Conservation (phyloP, 2,113 vertebrate genomes). For the Silurus asotus region DNA sequence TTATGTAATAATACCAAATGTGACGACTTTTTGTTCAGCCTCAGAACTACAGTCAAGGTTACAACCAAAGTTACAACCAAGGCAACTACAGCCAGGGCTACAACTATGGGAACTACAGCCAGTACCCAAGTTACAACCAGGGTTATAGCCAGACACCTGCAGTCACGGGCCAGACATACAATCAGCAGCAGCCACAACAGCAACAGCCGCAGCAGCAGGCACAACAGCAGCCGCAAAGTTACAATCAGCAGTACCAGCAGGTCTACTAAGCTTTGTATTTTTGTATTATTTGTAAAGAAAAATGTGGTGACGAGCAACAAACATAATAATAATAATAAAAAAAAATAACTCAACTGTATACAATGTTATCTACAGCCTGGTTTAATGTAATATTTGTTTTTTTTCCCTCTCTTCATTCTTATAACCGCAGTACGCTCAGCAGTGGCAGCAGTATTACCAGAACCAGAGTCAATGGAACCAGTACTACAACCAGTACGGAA, state of each 20-base stretch:
- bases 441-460: constrained; percentile 94
- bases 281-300: not conserved
- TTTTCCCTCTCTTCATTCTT: constrained; percentile 17
- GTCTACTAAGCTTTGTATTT: constrained; percentile 55
- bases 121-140: constrained; percentile 81
- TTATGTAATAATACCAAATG: not conserved
- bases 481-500: constrained; percentile 86
- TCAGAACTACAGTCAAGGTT: constrained; percentile 60
- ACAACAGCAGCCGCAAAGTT: constrained; percentile 67
- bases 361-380: not conserved
- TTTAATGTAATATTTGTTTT: not conserved
- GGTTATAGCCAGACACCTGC: constrained; percentile 80
- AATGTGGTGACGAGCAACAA: not conserved
- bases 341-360: not conserved
- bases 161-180: constrained; percentile 76
- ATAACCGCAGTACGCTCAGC: constrained; percentile 81
- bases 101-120: constrained; percentile 81
- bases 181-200: constrained; percentile 76
- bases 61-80: constrained; percentile 74
- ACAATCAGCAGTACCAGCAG: constrained; percentile 77
- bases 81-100: constrained; percentile 80
- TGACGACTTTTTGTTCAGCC: constrained; percentile 44
- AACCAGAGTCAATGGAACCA: constrained; percentile 92
- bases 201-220: constrained; percentile 79
- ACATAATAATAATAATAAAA: not conserved